Base-by-base conservation (phyloP, 2,888 invertebrate genomes). In the Temnothorax unifasciatus region DNA sequence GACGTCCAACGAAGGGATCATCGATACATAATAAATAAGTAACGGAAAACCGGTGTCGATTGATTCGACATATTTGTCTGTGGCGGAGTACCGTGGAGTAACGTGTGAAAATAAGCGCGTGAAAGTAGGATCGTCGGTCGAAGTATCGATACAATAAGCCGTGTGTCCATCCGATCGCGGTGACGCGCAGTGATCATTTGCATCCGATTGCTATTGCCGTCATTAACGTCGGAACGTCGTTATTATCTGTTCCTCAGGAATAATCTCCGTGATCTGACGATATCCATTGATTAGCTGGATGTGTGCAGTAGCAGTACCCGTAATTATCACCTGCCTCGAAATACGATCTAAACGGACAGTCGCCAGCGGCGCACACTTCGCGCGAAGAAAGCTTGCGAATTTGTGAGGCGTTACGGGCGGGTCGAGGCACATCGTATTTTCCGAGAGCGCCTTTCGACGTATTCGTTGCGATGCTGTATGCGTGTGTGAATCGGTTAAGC, bases 401-500 rank as follows among this genome's bases (percentile, higher is more conserved):
- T 52, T 76, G 71, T 85, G 89, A 89, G 87, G 88, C 89, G 89
- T 89, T 87, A 87, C 87, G 89, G 87, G 85, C 86, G 86, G 38
- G 85, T 82, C 85, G 87, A 77, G 89, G 89, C 89, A 84, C 87
- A 89, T 89, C 87, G 89, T 82, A 89, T 89, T 82, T 87, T 87
- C 76, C 81, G 44, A 50, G 68, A 84, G 83, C 85, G 82, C 84
- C 82, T 68, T 68, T 63, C 82, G 83, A 81, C 73, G 81, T 74
- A 86, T 82, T 76, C 87, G 81, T 74, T 79, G 74, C 79, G 79
- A 81, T 81, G 71, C 79, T 44, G 66, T 21, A 18, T 69, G 47
- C 38, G 79, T 34, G 44, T 44, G 18, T 25, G 11, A 38, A 34
- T 79, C 47, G 71, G 8, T 69, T 8, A 38, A 29, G 15, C 44